These are phyloP conservation scores for Masticophis lateralis DNA, from an alignment of 2,797 vertebrate genomes.

Conservation along the genomic window DNA sequence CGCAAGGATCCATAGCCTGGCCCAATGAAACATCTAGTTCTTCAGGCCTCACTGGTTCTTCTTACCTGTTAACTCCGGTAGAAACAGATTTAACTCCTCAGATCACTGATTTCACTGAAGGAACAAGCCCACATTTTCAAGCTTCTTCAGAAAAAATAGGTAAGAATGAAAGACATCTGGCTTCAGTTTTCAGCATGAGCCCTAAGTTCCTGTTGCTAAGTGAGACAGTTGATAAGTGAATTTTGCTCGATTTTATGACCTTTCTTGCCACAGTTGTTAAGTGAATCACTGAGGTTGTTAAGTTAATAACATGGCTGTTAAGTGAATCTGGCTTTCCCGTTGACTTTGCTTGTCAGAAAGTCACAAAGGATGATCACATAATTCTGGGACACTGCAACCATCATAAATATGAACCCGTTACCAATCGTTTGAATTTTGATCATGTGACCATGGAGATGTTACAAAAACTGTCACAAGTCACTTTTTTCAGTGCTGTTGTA, in stretches of 20 bases:
- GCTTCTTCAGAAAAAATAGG: not conserved
- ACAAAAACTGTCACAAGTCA: not conserved
- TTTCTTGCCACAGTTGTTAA: not conserved
- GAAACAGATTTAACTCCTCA: not conserved
- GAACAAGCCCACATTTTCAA: accelerated
- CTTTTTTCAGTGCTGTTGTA: not conserved
- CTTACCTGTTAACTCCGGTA: conserved; percentile 28
- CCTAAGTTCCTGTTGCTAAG: not conserved
- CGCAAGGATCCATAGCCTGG: conserved; percentile 34
- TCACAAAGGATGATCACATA: not conserved
- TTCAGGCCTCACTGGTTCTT: conserved; percentile 29
- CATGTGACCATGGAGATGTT: not conserved
- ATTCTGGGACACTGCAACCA: not conserved
- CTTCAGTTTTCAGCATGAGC: not conserved
- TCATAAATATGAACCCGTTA: not conserved
- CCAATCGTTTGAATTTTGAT: not conserved
- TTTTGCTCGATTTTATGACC: not conserved
- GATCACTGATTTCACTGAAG: not conserved
- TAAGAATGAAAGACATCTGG: conserved; percentile 21
- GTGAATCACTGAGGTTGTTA: not conserved
- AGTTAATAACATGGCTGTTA: not conserved
- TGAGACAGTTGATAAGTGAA: not conserved
- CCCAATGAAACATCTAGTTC: not conserved
- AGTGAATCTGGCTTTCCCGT: not conserved
- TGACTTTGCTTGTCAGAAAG: not conserved